Base-by-base conservation (phyloP, 2,113 vertebrate species). In the Sorex araneus region DNA sequence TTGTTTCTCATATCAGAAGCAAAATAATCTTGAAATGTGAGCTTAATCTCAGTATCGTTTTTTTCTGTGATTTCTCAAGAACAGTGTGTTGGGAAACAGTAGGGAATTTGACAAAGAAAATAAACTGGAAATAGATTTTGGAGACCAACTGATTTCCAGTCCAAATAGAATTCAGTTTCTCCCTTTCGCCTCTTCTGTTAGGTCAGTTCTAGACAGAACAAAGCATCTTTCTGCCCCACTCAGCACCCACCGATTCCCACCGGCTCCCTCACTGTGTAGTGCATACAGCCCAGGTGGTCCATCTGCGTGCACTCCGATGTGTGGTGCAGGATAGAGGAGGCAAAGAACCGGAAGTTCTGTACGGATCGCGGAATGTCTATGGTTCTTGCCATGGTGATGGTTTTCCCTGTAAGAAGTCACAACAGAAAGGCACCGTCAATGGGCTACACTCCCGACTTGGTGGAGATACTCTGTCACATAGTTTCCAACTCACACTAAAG, bases 271-370 rank as follows among this genome's bases (percentile, higher is more conserved):
- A 98, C 90, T 0, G 99, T 99, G 96, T 99, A 99, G 97, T 98
- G 98, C 95, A 99, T 45, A n/a, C 98, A 99, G 96, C 97, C 98
- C 96, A 98, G 1, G 90, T 98, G 90, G 88, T 99, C 98, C 98
- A 99, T 98, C 95, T 98, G 98, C 0, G 98, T 98, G 97, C 99
- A 99, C 73, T 99, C 99, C 0, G 97, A 98, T 1, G 98, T 98
- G 63, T 99, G 98, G 95, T 99, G 99, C 81, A 99, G 98, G 91
- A 98, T 86, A 7, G 99, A 99, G 0, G 99, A 99, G 0, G 99
- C 99, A 0, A 99, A 99, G 98, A 99, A 99, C 45, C 99, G 98
- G 94, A 99, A 99, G 98, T 99, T 99, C 94, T 99, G 96, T 0
- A 80, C 98, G 0, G 99, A 97, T 16, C 99, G 97, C 27, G 99